Evolutionary conservation across 2,797 vertebrate species (phyloP).

Genomic region (Epinephelus awoara): DNA sequence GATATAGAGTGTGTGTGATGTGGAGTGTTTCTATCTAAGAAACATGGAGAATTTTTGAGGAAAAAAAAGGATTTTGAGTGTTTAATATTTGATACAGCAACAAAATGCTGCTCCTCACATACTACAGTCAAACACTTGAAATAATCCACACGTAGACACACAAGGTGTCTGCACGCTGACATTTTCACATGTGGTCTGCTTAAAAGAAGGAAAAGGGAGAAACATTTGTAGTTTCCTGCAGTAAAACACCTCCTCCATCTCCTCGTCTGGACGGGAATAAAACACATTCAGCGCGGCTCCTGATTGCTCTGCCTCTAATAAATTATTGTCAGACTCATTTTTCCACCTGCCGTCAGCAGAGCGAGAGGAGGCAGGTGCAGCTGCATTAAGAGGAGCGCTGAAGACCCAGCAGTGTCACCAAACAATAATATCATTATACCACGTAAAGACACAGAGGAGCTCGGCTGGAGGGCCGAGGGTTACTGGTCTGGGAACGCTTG

Average conservation of each 20-base stretch:
- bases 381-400: constrained; percentile 21
- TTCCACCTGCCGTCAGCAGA: constrained; percentile 52
- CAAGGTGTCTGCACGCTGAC: neutral
- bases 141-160: neutral
- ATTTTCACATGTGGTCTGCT: neutral
- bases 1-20: too few species aligned
- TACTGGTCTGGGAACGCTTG: constrained; percentile 30
- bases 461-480: constrained; percentile 25
- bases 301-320: constrained; percentile 8
- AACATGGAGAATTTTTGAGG: too few species aligned
- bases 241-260: constrained; percentile 1
- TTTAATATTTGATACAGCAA: too few species aligned
- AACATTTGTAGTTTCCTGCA: neutral
- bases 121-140: too few species aligned
- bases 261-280: neutral
- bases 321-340: constrained; percentile 17
- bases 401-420: constrained; percentile 32
- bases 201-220: neutral
- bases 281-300: constrained; percentile 12
- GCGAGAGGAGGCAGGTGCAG: constrained; percentile 61
- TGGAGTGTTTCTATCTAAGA: too few species aligned
- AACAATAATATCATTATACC: constrained; percentile 70
- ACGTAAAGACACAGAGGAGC: constrained; percentile 51
- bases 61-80: too few species aligned
- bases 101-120: too few species aligned